Percentiles rank a stretch among this genome's conserved stretches.
Evolutionary conservation across 2,797 vertebrate species (phyloP).

Genomic region (Bothrops alternatus): DNA sequence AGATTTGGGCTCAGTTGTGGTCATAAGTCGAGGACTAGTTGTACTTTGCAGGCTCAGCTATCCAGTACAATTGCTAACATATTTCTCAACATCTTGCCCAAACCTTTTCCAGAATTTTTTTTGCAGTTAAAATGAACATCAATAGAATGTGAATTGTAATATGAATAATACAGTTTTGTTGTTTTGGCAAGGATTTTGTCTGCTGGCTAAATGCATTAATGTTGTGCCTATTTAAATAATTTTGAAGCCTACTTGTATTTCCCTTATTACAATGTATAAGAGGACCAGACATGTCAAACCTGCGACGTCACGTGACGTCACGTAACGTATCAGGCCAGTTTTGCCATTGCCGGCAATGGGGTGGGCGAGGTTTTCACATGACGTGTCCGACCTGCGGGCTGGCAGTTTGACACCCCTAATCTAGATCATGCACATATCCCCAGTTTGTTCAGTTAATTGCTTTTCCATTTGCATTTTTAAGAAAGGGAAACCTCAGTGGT

Average conservation of each 20-base stretch:
- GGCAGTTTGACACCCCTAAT: no score
- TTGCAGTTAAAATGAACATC: not conserved
- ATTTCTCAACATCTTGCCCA: not conserved
- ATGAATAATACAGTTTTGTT: not conserved
- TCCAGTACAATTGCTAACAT: not conserved
- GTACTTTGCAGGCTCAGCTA: not conserved
- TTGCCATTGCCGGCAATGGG: no score
- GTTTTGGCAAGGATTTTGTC: not conserved
- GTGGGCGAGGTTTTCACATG: no score
- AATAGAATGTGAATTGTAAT: not conserved
- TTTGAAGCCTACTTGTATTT: not conserved
- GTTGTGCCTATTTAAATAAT: not conserved
- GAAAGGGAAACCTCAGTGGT: not conserved
- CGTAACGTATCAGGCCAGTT: no score
- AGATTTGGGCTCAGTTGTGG: not conserved
- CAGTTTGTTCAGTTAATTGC: not conserved
- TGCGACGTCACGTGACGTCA: no score
- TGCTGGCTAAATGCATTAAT: not conserved
- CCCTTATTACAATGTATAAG: not conserved
- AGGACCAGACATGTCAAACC: not conserved
- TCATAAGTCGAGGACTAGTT: not conserved
- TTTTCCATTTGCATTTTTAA: not conserved
- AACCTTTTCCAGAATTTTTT: not conserved
- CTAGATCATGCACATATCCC: not conserved
- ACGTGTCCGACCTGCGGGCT: no score